Conservation (phyloP, 2,113 vertebrate genomes). For the Argyrosomus japonicus region DNA sequence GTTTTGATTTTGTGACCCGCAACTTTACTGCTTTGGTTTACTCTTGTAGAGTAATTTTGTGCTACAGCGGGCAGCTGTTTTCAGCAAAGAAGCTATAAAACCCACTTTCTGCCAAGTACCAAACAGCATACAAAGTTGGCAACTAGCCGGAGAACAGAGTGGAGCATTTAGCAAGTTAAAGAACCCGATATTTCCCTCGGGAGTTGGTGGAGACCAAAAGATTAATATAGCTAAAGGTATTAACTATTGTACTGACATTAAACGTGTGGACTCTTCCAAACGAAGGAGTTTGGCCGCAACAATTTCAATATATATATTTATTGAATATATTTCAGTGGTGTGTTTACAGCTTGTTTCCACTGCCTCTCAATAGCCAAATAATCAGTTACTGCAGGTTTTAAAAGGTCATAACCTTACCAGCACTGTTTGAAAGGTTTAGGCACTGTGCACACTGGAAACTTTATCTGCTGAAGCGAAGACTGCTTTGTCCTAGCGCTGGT, state of each 20-base stretch:
- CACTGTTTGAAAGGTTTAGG: background rate
- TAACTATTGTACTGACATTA: background rate
- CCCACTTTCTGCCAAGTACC: background rate
- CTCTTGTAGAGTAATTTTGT: background rate
- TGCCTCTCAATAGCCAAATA: too few species aligned
- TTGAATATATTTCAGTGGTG: background rate
- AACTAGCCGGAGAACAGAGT: background rate
- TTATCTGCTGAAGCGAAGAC: constrained; percentile 1
- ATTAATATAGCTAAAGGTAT: background rate
- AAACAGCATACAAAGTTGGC: background rate
- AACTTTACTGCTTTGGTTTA: background rate
- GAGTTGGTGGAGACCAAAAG: background rate
- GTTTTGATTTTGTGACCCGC: background rate
- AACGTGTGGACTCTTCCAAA: background rate
- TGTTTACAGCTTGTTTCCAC: background rate
- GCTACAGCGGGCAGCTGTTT: background rate
- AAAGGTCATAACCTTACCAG: background rate
- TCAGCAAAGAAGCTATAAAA: constrained; percentile 4
- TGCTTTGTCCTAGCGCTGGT: background rate
- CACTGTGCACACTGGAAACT: background rate
- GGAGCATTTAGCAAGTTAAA: background rate
- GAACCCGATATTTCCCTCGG: background rate
- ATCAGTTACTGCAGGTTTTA: background rate
- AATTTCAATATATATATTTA: too few species aligned
- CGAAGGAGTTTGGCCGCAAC: background rate